These are phyloP conservation scores for Cataglyphis rosenhaueri DNA, from an alignment of 2,888 invertebrate species.

Conservation along the genomic window DNA sequence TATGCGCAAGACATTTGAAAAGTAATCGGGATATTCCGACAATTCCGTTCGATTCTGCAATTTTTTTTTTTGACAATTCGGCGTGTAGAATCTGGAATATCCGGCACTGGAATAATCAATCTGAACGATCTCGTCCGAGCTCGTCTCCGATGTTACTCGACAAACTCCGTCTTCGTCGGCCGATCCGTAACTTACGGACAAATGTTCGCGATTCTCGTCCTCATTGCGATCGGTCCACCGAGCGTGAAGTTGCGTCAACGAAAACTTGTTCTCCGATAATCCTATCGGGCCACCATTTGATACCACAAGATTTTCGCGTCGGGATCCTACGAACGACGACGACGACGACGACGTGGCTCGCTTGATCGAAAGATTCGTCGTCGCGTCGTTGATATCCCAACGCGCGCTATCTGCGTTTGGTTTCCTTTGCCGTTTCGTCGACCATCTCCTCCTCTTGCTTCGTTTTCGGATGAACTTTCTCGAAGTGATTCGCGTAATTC, in stretches of 20 bases:
- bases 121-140: not conserved
- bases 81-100: constrained; percentile 15
- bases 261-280: constrained; percentile 24
- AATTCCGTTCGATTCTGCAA: not conserved
- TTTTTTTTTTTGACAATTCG: constrained; percentile 2
- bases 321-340: not conserved
- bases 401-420: not conserved
- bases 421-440: constrained; percentile 5
- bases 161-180: not conserved
- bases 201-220: constrained; percentile 8
- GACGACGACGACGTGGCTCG: not conserved
- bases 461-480: constrained; percentile 12
- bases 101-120: constrained; percentile 31
- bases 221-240: not conserved
- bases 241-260: constrained; percentile 15
- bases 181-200: constrained; percentile 19
- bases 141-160: not conserved
- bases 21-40: constrained; percentile 32
- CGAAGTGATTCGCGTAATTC: not conserved
- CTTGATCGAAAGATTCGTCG: not conserved
- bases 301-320: not conserved
- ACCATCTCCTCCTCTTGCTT: not conserved
- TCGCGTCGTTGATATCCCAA: not conserved
- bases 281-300: not conserved
- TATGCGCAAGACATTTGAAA: constrained; percentile 26